phyloP scores from a whole-genome alignment of 2,113 vertebrate genomes.

The Colinus virginianus region DNA sequence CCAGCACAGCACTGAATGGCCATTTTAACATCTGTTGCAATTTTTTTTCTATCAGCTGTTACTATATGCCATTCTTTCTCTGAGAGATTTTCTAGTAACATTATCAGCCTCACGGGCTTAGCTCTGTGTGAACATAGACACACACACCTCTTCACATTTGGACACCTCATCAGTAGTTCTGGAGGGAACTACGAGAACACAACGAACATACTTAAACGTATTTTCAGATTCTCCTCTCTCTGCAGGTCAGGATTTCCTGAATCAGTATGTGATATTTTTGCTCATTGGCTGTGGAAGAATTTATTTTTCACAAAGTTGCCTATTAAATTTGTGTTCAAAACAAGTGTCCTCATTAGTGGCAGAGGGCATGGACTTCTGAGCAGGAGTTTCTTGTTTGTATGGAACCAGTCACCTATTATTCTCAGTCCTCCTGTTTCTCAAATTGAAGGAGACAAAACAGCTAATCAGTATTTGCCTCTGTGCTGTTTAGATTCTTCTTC shows the following conservation, averaged over 20 bases:
- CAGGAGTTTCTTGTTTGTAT: background rate
- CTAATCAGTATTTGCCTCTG: background rate
- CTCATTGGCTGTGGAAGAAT: background rate
- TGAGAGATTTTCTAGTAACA: background rate
- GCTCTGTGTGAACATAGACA: background rate
- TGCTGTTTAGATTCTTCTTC: background rate
- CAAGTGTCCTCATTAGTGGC: background rate
- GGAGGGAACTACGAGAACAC: background rate
- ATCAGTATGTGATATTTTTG: background rate
- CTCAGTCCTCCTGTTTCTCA: background rate
- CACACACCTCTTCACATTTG: background rate
- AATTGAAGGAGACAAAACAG: background rate
- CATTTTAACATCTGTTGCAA: background rate
- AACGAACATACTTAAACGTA: background rate
- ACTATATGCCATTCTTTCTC: background rate
- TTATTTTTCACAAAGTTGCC: background rate
- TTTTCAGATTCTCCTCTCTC: background rate
- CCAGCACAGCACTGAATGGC: background rate
- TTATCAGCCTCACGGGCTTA: background rate
- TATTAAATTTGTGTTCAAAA: background rate
- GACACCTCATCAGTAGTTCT: background rate
- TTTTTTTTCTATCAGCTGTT: accelerated
- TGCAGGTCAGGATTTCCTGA: background rate
- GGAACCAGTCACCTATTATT: background rate
- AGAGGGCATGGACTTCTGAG: background rate